These are phyloP conservation scores for Centroberyx gerrardi DNA, from an alignment of 2,797 vertebrate species.

Conservation along the genomic window DNA sequence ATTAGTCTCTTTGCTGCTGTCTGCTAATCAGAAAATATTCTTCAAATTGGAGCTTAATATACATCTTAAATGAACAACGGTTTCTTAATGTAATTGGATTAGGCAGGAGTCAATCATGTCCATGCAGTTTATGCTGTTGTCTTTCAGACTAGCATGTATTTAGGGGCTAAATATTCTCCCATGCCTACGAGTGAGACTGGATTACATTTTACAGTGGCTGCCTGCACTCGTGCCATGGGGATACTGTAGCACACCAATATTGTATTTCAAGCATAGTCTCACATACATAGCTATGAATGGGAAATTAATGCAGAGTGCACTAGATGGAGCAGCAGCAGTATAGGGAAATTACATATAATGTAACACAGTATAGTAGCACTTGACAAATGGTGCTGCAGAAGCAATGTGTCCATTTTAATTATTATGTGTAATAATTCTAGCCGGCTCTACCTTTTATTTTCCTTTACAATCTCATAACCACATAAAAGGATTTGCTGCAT, in stretches of 20 bases:
- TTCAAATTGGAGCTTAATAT: constrained; percentile 82
- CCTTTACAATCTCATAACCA: background rate
- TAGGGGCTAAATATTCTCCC: constrained; percentile 54
- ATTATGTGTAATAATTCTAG: background rate
- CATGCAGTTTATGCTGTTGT: constrained; percentile 60
- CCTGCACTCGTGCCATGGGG: constrained; percentile 49
- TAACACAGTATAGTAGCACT: constrained; percentile 17
- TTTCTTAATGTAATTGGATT: constrained; percentile 82
- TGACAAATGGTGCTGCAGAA: constrained; percentile 23
- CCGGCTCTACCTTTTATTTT: background rate
- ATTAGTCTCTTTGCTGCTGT: constrained; percentile 72
- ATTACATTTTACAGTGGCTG: constrained; percentile 62
- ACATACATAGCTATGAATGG: constrained; percentile 61
- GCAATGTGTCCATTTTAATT: constrained; percentile 9
- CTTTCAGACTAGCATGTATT: constrained; percentile 31
- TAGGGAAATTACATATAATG: constrained; percentile 27
- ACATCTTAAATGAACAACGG: constrained; percentile 78
- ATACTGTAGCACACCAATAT: constrained; percentile 44
- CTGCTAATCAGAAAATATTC: constrained; percentile 79
- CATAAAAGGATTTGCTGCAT: background rate
- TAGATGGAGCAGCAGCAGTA: constrained; percentile 19
- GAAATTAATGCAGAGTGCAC: constrained; percentile 43
- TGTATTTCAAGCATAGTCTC: constrained; percentile 55
- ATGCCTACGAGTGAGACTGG: constrained; percentile 51
- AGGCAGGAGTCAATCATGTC: constrained; percentile 75